Conservation (phyloP, 2,888 invertebrate species). For the Chrysina gloriosa region DNA sequence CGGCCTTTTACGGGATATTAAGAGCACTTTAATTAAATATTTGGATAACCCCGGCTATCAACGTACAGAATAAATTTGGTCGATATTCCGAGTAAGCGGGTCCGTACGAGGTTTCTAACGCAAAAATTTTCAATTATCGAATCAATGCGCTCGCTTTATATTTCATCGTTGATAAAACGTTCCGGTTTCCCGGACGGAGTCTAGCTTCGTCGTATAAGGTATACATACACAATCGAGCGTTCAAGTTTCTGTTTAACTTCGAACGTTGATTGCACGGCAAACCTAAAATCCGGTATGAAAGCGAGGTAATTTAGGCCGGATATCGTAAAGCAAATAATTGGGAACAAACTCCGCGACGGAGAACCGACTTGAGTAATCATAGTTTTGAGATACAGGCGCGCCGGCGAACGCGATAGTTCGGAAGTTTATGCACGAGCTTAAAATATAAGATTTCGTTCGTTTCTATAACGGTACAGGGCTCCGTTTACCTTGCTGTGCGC, state of each 20-base stretch:
- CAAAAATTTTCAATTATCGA: no score
- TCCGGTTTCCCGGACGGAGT: no score
- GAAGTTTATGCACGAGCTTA: background rate
- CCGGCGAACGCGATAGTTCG: background rate
- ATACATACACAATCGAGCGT: background rate
- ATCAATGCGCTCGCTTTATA: no score
- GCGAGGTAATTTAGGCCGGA: background rate
- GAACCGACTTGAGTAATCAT: background rate
- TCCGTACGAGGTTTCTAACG: no score
- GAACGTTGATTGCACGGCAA: background rate
- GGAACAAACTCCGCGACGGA: background rate
- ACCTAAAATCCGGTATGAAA: background rate
- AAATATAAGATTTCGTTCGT: no score
- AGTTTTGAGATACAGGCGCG: background rate
- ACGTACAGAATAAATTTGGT: background rate
- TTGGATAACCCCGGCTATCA: conserved; percentile 11
- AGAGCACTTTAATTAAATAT: conserved; percentile 31
- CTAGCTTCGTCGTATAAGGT: background rate
- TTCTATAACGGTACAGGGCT: no score
- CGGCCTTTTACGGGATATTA: conserved; percentile 17
- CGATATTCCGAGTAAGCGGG: background rate
- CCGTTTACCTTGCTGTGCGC: no score
- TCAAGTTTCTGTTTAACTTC: conserved; percentile 11
- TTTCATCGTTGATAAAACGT: no score
- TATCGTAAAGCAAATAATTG: background rate